phyloP scores from a whole-genome alignment of 35 echinoderm and acorn worm species.

The Strongylocentrotus purpuratus region DNA sequence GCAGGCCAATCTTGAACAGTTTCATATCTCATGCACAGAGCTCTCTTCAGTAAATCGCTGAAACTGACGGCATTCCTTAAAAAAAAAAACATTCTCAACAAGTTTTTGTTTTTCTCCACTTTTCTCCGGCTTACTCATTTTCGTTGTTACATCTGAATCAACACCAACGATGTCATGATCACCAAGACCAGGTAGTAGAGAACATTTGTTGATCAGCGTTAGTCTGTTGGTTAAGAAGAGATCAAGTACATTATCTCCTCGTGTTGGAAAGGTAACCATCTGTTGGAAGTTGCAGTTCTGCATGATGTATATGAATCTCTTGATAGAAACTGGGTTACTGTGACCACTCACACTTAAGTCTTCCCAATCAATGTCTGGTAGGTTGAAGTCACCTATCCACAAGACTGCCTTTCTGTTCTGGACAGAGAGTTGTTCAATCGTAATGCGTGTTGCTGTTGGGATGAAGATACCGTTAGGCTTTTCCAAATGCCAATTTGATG shows the following conservation, averaged over 20 bases:
- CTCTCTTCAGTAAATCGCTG: neutral
- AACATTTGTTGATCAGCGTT: constrained; percentile 33
- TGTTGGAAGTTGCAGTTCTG: neutral
- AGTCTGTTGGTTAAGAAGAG: constrained; percentile 41
- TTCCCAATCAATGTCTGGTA: constrained; percentile 56
- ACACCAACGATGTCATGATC: constrained; percentile 52
- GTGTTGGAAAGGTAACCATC: constrained; percentile 40
- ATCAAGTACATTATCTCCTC: constrained; percentile 39
- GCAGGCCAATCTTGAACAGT: neutral
- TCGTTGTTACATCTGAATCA: neutral
- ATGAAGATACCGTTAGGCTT: constrained; percentile 28
- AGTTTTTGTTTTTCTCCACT: neutral
- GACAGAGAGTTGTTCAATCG: constrained; percentile 26
- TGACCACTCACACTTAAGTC: neutral
- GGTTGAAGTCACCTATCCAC: constrained; percentile 45
- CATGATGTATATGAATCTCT: neutral
- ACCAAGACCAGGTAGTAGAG: constrained; percentile 37
- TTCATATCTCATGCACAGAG: neutral
- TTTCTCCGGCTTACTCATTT: neutral
- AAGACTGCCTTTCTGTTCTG: constrained; percentile 50
- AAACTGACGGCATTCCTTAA: neutral
- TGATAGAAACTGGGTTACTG: neutral
- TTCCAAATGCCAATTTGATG: constrained; percentile 32
- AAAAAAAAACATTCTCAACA: too few species aligned
- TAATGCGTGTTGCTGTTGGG: constrained; percentile 32